These are phyloP conservation scores for Haplochromis vanheusdeni DNA, from an alignment of 2,113 vertebrate species.

Conservation along the genomic window DNA sequence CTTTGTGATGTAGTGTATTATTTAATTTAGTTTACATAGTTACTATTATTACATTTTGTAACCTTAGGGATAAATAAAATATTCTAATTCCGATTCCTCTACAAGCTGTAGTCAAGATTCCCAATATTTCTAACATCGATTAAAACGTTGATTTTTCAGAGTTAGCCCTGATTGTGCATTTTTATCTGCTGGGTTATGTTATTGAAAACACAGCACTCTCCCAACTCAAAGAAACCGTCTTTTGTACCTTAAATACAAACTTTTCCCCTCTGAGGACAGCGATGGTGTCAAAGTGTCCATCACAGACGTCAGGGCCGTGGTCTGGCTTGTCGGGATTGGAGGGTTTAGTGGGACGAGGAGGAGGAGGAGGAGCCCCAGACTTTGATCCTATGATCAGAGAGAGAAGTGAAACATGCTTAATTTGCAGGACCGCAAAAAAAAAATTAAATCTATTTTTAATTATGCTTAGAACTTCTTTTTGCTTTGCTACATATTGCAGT, in stretches of 20 bases:
- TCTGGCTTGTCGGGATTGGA: conserved; percentile 61
- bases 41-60: not conserved
- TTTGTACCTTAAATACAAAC: conserved; percentile 87
- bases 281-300: conserved; percentile 88
- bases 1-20: not conserved
- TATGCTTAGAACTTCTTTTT: not conserved
- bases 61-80: not conserved
- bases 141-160: not conserved
- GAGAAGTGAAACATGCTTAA: not conserved
- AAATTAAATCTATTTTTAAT: not conserved
- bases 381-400: conserved; percentile 46
- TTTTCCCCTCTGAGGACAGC: conserved; percentile 84
- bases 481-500: not conserved
- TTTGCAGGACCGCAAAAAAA: not conserved
- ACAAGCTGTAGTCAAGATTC: not conserved
- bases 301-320: conserved; percentile 79
- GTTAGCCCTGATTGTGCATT: accelerated
- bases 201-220: not conserved
- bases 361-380: conserved; percentile 58
- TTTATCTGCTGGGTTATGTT: not conserved
- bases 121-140: not conserved
- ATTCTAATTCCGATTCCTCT: not conserved
- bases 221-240: not conserved
- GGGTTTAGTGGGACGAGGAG: conserved; percentile 52
- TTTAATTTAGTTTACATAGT: not conserved